A percentile compares a stretch with the other conserved stretches of the same genome.
phyloP scores from a whole-genome alignment of 2,797 vertebrate species.

The Bufotes viridis region DNA sequence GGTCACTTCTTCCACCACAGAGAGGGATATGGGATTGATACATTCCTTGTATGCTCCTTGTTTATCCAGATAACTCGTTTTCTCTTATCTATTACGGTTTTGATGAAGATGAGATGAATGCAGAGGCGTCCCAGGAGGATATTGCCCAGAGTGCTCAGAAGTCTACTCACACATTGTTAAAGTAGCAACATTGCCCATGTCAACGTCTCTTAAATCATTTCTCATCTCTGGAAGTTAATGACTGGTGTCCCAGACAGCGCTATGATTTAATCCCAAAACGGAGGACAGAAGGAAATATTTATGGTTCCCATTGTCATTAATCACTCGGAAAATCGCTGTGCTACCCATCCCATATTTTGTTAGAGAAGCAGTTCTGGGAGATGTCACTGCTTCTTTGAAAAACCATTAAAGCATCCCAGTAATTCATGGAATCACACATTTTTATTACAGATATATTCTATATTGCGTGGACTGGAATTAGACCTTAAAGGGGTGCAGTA shows the following conservation, averaged over 20 bases:
- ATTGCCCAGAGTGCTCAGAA: constrained; percentile 31
- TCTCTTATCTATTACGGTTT: constrained; percentile 19
- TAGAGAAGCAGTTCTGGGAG: not conserved
- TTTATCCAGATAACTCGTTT: not conserved
- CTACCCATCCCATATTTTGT: constrained; percentile 12
- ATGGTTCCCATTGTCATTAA: constrained; percentile 62
- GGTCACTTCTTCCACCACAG: not conserved
- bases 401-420: not conserved
- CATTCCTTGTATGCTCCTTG: not conserved
- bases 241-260: constrained; percentile 62
- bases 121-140: not conserved
- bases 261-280: constrained; percentile 65
- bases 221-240: constrained; percentile 66
- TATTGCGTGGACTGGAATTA: not conserved
- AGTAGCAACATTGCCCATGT: constrained; percentile 63
- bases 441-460: not conserved
- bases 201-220: constrained; percentile 64
- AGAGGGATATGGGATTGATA: not conserved
- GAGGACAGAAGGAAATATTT: constrained; percentile 60
- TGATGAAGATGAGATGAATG: not conserved
- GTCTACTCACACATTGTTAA: constrained; percentile 58
- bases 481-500: not conserved
- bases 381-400: not conserved
- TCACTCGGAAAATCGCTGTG: constrained; percentile 53
- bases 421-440: not conserved